Percentiles rank a stretch among this genome's conserved stretches.
These are phyloP conservation scores for Notolabrus celidotus DNA, from an alignment of 2,797 vertebrate species.

Conservation along the genomic window DNA sequence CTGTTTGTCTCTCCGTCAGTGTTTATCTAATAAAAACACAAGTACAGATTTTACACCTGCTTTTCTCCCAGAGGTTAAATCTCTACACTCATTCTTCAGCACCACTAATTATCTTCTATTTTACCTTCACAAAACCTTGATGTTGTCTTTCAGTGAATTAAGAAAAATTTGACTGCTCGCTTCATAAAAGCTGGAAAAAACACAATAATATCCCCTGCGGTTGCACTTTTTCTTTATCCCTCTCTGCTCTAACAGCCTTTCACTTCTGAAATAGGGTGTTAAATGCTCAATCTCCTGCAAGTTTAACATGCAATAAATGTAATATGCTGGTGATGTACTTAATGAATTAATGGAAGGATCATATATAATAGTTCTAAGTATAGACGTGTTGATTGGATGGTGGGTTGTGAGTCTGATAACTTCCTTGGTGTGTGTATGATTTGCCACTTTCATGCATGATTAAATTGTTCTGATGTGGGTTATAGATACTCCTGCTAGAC, in stretches of 20 bases:
- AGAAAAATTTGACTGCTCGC: constrained; percentile 15
- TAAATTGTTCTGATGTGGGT: background rate
- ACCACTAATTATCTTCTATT: constrained; percentile 9
- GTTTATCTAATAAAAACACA: constrained; percentile 17
- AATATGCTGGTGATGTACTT: background rate
- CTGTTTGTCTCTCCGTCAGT: background rate
- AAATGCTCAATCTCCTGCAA: background rate
- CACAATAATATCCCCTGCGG: background rate
- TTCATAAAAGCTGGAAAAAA: constrained; percentile 18
- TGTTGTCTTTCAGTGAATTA: constrained; percentile 23
- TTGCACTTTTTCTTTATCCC: constrained; percentile 3
- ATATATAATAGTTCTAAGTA: background rate
- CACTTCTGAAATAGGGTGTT: constrained; percentile 18
- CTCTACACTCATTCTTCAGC: background rate
- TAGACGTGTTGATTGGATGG: constrained; percentile 39
- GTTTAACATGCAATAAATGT: background rate
- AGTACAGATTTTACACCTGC: background rate
- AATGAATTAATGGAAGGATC: constrained; percentile 10
- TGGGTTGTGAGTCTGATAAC: constrained; percentile 13
- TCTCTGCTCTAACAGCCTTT: constrained; percentile 6
- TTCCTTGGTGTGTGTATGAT: background rate
- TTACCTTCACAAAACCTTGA: constrained; percentile 2
- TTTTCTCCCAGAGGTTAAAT: constrained; percentile 9
- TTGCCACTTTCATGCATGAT: background rate
- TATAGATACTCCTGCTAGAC: constrained; percentile 3